Evolutionary conservation across 2,113 vertebrate genomes (phyloP), one percentile per base, ranked within the genome.

Genomic region (Crotophaga sulcirostris): DNA sequence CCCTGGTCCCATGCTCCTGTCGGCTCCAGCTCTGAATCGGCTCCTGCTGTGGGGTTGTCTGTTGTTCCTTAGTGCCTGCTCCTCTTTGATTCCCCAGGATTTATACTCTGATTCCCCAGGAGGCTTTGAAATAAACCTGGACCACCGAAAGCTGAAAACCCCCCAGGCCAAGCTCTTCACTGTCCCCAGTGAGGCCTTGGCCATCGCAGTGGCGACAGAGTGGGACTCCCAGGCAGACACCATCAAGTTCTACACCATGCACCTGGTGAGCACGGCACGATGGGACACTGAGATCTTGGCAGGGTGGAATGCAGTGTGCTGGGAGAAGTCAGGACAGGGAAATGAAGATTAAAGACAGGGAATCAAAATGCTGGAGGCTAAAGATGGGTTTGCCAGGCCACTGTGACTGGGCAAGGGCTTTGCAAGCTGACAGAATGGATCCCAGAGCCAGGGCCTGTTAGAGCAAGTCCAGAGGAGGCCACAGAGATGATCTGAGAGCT

Each of bases 241-340:
- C 11, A 98, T 99, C 89, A 99, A 99, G 96, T 98, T 98, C 97
- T 99, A 99, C 98, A 98, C 98, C 0, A 99, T 99, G 99, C 99
- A 99, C 34, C 91, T 99, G 98, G 99, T 99, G 98, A 90, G 95
- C 56, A 18, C 0, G 1, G 34, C 45, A 16, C 28, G 13, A 5
- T 6, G 16, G 29, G 76, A 19, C 4, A 10, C 36, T 12, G 31
- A 64, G 36, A 36, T 16, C 54, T 68, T 2, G 5, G 18, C 9
- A 16, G 31, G 64, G 40, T 31, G 23, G 38, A 33, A 36, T 0
- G 2, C 7, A 4, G 18, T 4, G 23, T 60, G 45, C 24, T 38
- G 26, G 19, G 52, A 82, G 76, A 58, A 10, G 56, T 33, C 34
- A 17, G 13, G 29, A 40, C 29, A 52, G 16, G 62, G 38, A 52